phyloP scores from a whole-genome alignment of 2,888 invertebrate genomes.

The Coremacera marginata region DNA sequence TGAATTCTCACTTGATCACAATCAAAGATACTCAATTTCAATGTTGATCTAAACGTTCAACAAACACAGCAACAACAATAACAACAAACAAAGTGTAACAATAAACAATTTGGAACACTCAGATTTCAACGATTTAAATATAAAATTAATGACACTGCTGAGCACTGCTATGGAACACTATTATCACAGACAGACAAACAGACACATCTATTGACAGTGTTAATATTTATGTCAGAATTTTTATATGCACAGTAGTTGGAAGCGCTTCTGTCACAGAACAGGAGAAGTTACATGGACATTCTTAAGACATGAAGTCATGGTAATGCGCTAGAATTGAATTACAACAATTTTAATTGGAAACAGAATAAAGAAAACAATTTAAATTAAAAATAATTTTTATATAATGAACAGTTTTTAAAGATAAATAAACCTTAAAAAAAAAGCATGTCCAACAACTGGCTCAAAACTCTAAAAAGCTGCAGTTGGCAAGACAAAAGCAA shows the following conservation, averaged over 20 bases:
- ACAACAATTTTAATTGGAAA: background rate
- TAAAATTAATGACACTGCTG: conserved; percentile 8
- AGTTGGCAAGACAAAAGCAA: background rate
- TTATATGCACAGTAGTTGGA: too few species aligned
- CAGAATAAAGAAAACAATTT: background rate
- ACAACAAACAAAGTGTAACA: background rate
- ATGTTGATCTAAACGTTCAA: conserved; percentile 10
- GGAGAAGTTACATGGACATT: background rate
- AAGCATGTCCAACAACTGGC: background rate
- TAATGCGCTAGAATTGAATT: background rate
- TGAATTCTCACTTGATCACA: background rate
- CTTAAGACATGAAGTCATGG: background rate
- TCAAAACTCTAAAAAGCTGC: background rate
- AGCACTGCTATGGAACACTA: background rate
- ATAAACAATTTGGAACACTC: conserved; percentile 9
- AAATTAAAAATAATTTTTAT: background rate
- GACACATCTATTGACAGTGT: too few species aligned
- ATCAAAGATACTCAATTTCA: background rate
- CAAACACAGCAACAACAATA: background rate
- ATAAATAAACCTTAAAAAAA: background rate
- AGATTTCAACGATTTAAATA: conserved; percentile 5
- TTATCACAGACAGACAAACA: too few species aligned
- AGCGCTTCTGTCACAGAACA: too few species aligned
- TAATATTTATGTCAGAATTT: too few species aligned
- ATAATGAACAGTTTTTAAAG: too few species aligned